Evolutionary conservation across 2,113 vertebrate species (phyloP), one percentile per base, ranked within the genome.

Genomic region (Gavia stellata): DNA sequence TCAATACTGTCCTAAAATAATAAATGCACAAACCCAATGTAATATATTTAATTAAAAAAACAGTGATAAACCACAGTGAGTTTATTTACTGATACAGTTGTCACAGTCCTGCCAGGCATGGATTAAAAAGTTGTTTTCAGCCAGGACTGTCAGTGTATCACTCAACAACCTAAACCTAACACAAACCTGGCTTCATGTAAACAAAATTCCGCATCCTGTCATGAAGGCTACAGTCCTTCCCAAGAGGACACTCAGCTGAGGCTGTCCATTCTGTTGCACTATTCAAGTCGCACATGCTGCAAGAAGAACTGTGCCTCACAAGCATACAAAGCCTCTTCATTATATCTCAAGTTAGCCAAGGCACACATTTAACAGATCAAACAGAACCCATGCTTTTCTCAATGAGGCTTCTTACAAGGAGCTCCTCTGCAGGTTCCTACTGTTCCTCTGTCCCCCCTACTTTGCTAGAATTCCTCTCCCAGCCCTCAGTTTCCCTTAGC

Each of bases 221-320:
- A 13, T 12, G 26, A 73, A 23, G 15, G n/a, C 33, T 68, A 9
- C 16, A 50, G 24, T 49, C 36, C 49, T 63, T 86, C 24, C 33
- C 42, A 45, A 12, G 17, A 36, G 33, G 52, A 38, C 14, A 10
- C n/a, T 55, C 31, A 17, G 40, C 34, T 49, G 12, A 50, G 14
- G 19, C 40, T 34, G 14, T 52, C 56, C 6, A 7, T 59, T 67
- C 55, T 82, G 24, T 36, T 38, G 17, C 40, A 23, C 21, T 3
- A 0, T 16, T 56, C 26, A 34, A 36, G 14, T 34, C 25, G 14
- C 0, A 14, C 3, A 1, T 1, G 4, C 44, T 21, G 26, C 52
- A 61, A 36, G 55, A 81, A 62, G 17, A 81, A 17, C 34, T 18
- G 20, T 12, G 8, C n/a, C 45, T 61, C 38, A 34, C 14, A 70